Evolutionary conservation across 2,888 invertebrate genomes (phyloP), one percentile per base, ranked within the genome.

Genomic region (Amorpha juglandis): DNA sequence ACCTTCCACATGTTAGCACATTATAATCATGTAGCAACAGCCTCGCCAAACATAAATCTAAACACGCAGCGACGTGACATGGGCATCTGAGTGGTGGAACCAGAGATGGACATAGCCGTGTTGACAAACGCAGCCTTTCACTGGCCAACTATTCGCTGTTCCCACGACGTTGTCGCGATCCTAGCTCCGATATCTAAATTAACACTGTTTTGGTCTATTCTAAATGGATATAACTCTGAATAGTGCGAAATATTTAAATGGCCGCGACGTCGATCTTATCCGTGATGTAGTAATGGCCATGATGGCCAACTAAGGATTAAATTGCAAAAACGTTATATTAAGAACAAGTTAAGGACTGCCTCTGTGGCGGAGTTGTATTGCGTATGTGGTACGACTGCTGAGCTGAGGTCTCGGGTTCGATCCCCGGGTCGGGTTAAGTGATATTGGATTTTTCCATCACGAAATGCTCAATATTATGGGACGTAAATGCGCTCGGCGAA

Each of bases 201-300:
- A 58, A 58, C 42, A 58, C 58, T 58, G 58, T 38, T 58, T 58
- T 38, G 58, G 38, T 7, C 33, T 35, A 35, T 53, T 53, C 19
- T 19, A 42, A 58, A 58, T 35, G 16, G 16, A 35, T 35, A 55
- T 55, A n/a, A 45, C 14, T 9, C n/a, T 53, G 14, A 53, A 53
- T 53, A n/a, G 53, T 53, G 53, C 35, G 35, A 53, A 53, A 53
- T 53, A 53, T 53, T 53, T 53, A n/a, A 50, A 50, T 50, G 16
- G 14, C 12, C 45, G 14, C 7, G 27, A 27, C 45, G 14, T 8
- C 12, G 45, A 45, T 45, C 45, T 45, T 45, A 45, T 45, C 45
- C 14, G 45, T 45, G 11, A 45, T 45, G 45, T 45, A 45, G 19
- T 48, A 48, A 48, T 19, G 50, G 9, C 16, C 50, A 50, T 50